A percentile compares a stretch with the other conserved stretches of the same genome.
Conservation (phyloP, 2,888 invertebrate genomes). For the Leuctra nigra region DNA sequence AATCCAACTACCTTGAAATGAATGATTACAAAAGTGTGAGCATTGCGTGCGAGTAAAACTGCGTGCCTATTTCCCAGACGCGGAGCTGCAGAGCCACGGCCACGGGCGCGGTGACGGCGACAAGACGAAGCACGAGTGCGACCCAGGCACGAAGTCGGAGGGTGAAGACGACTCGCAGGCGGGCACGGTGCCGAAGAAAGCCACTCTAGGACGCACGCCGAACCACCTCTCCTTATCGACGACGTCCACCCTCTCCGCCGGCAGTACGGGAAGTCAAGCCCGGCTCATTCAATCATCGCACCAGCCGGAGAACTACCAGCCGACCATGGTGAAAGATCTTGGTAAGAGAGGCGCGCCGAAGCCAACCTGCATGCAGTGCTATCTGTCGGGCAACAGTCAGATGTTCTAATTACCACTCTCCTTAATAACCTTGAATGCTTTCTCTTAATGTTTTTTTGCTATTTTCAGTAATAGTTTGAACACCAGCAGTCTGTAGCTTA, state of each 20-base stretch:
- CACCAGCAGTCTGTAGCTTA: too few species aligned
- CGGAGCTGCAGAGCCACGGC: neutral
- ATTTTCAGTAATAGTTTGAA: too few species aligned
- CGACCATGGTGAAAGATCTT: constrained; percentile 79
- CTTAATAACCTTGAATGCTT: too few species aligned
- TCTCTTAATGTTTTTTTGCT: too few species aligned
- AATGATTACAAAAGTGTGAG: too few species aligned
- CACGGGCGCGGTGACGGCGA: constrained; percentile 22
- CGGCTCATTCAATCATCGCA: constrained; percentile 90
- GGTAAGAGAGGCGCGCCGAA: constrained; percentile 57
- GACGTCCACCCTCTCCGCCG: constrained; percentile 88
- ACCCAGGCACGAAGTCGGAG: constrained; percentile 77
- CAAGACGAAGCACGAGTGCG: constrained; percentile 38
- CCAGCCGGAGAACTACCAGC: constrained; percentile 87
- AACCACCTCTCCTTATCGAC: constrained; percentile 91
- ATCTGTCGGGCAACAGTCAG: constrained; percentile 52
- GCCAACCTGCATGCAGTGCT: constrained; percentile 66
- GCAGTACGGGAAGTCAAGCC: constrained; percentile 89
- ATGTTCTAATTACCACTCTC: too few species aligned
- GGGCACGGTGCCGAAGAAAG: constrained; percentile 38
- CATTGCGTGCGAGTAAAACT: too few species aligned
- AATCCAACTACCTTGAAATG: too few species aligned
- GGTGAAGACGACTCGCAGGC: constrained; percentile 73
- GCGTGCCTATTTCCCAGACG: too few species aligned
- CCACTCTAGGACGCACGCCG: constrained; percentile 78